Base-by-base conservation (phyloP, 2,888 invertebrate species). In the Brachynemurus nebulosus region DNA sequence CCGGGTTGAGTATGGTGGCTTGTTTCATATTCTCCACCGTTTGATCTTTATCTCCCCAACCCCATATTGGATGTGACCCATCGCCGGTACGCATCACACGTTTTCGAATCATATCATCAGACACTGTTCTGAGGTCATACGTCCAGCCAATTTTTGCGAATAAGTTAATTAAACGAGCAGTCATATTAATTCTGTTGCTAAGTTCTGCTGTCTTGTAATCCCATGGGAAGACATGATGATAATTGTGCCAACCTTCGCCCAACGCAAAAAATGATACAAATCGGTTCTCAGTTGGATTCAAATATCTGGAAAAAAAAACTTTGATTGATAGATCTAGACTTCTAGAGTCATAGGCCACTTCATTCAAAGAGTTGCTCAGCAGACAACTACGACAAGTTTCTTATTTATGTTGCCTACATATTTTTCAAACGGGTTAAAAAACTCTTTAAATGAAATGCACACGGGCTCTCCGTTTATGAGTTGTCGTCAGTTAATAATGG, bases 211-310 rank as follows among this genome's bases (percentile, higher is more conserved):
- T 84, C 57, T 86, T 84, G 71, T 92, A 92, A 63, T 92, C 92
- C 81, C 86, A 88, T 0, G 91, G 91, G 64, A 92, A 92, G 0
- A 83, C 81, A 64, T 92, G 92, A 61, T 92, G 92, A 63, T 88
- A 92, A 66, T 92, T 92, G 67, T 92, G 92, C 84, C 88, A 93
- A 4, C 92, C 92, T 62, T 89, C 89, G 1, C 89, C 89, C 64
- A 85, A 69, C 0, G 86, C 78, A 17, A 79, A 56, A 0, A 83
- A 55, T 0, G 86, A 76, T 0, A 91, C 89, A 1, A 70, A 65
- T 51, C 72, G 69, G 59, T 86, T 90, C 64, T 92, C 81, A 0
- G 74, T 68, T 0, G 92, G 89, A 60, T 77, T 82, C 55, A 92
- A 82, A 59, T 69, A 66, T 53, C 88, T 84, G 64, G 38, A 57